Evolutionary conservation across 2,888 invertebrate species (phyloP).

Genomic region (Perizoma affinitatum): DNA sequence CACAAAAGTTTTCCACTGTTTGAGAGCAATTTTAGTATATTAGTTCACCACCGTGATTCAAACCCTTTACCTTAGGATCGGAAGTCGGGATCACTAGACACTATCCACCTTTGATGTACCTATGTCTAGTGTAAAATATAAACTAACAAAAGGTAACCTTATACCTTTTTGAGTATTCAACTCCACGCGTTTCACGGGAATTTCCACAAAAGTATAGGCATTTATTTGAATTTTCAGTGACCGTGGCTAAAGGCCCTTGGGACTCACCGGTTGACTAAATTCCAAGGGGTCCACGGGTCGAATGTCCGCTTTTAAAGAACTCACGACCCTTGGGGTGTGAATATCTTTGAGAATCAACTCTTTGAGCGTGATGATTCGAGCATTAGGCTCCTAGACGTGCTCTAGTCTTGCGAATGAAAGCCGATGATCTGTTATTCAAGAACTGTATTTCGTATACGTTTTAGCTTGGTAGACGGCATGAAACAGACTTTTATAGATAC

Average conservation of each 20-base stretch:
- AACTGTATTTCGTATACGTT: background rate
- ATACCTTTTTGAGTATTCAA: background rate
- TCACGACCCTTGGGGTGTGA: constrained; percentile 74
- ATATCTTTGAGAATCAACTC: constrained; percentile 63
- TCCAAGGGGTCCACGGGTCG: constrained; percentile 70
- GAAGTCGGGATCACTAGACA: too few relatives aligned
- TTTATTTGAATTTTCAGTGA: constrained; percentile 72
- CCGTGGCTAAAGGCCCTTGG: constrained; percentile 67
- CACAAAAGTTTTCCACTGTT: too few relatives aligned
- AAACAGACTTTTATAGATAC: too few relatives aligned
- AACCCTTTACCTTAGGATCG: too few relatives aligned
- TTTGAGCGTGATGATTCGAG: constrained; percentile 30
- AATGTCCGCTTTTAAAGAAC: constrained; percentile 76
- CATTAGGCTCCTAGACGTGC: background rate
- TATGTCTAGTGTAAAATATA: background rate
- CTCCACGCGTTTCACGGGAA: constrained; percentile 12
- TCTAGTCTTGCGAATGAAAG: background rate
- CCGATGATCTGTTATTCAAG: background rate
- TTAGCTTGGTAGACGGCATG: too few relatives aligned
- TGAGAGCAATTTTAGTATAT: too few relatives aligned
- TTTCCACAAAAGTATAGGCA: constrained; percentile 30
- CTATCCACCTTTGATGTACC: too few relatives aligned
- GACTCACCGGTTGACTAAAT: constrained; percentile 76
- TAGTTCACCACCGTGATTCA: too few relatives aligned
- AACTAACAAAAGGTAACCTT: background rate